Percentiles rank a stretch among this genome's conserved stretches.
Conservation (phyloP, 2,113 vertebrate species). For the Spea bombifrons region DNA sequence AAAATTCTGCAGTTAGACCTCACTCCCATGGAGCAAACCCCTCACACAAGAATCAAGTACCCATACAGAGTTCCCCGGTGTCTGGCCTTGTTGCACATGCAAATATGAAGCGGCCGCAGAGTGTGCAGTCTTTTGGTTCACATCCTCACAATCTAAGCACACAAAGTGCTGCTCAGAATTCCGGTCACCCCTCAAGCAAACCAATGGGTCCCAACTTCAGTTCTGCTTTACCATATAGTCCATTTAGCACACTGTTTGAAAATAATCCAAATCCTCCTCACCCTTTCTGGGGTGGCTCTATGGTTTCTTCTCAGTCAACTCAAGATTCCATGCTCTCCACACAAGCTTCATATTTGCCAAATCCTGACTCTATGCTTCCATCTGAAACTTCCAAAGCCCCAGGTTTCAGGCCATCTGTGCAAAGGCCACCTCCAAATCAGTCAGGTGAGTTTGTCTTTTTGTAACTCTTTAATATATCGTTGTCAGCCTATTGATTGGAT, state of each 20-base stretch:
- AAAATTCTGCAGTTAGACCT: constrained; percentile 65
- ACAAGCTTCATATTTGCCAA: constrained; percentile 84
- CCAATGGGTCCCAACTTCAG: constrained; percentile 84
- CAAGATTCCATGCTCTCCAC: constrained; percentile 82
- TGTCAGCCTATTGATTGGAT: too few relatives aligned
- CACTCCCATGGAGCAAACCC: constrained; percentile 58
- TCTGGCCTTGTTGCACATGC: constrained; percentile 69
- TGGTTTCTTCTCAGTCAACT: constrained; percentile 84
- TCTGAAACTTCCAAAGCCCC: constrained; percentile 96
- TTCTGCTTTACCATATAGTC: constrained; percentile 86
- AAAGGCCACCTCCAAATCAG: constrained; percentile 89
- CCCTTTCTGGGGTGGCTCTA: constrained; percentile 93
- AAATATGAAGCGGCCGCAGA: constrained; percentile 76
- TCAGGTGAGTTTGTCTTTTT: constrained; percentile 71
- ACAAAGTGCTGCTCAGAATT: constrained; percentile 94
- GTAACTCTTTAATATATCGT: too few relatives aligned
- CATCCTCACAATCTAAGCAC: constrained; percentile 90
- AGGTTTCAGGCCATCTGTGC: constrained; percentile 88
- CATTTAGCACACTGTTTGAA: constrained; percentile 93
- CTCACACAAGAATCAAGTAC: constrained; percentile 72
- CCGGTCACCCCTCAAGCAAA: constrained; percentile 79
- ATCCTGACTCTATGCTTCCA: constrained; percentile 88
- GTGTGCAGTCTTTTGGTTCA: constrained; percentile 79
- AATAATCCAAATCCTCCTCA: constrained; percentile 87
- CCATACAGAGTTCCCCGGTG: constrained; percentile 67